A percentile compares a stretch with the other conserved stretches of the same genome.
phyloP scores from a whole-genome alignment of 2,888 invertebrate species.

The Lithosia quadra region DNA sequence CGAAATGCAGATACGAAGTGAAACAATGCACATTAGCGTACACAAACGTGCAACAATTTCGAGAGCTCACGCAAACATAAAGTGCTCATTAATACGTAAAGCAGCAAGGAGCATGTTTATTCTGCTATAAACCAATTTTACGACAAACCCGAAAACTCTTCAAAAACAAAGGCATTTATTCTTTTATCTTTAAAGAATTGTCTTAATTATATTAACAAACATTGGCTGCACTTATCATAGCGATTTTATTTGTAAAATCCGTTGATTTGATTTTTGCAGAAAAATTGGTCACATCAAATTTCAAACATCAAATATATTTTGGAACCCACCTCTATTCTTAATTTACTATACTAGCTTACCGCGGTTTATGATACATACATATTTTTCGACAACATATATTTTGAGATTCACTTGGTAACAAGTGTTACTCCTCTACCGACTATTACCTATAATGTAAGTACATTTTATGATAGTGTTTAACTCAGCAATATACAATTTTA shows the following conservation, averaged over 20 bases:
- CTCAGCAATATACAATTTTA: no score
- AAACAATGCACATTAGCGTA: constrained; percentile 35
- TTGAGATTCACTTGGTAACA: no score
- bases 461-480: no score
- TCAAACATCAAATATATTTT: no score
- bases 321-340: no score
- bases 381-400: no score
- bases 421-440: no score
- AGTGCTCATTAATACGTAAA: constrained; percentile 61
- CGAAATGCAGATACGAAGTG: constrained; percentile 11
- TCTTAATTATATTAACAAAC: constrained; percentile 22
- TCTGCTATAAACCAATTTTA: constrained; percentile 72
- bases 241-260: not conserved
- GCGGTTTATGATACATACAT: no score
- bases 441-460: no score
- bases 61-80: constrained; percentile 41
- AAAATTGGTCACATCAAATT: no score
- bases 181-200: not conserved
- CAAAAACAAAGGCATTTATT: constrained; percentile 21
- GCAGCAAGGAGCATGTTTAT: constrained; percentile 62
- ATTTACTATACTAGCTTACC: no score
- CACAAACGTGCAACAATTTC: constrained; percentile 41
- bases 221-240: not conserved
- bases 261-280: not conserved
- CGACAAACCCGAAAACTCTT: constrained; percentile 58